Conservation (phyloP, 2,888 invertebrate genomes). For the Endomychus coccineus region DNA sequence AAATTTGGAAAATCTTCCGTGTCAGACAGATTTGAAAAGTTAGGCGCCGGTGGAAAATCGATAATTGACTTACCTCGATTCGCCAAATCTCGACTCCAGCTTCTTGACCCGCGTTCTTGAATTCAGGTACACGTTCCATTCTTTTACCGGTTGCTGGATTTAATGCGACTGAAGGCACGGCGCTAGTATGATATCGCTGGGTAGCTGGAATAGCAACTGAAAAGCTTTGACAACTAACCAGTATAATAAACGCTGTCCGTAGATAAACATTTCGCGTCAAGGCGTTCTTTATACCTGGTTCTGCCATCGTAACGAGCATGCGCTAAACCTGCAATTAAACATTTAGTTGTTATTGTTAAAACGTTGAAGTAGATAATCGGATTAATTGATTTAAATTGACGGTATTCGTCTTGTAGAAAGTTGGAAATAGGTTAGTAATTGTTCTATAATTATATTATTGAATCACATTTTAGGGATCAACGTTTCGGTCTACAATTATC, state of each 20-base stretch:
- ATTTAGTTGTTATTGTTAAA: no score
- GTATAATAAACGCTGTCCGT: constrained; percentile 13
- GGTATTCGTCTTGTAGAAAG: no score
- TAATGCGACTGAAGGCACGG: constrained; percentile 19
- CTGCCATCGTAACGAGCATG: constrained; percentile 23
- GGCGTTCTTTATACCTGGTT: constrained; percentile 16
- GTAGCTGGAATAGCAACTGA: constrained; percentile 13
- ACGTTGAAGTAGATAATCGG: no score
- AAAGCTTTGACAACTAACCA: constrained; percentile 18
- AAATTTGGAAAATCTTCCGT: no score
- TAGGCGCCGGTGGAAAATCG: background rate
- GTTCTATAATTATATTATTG: no score
- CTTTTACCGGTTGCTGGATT: constrained; percentile 20
- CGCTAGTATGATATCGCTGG: no score
- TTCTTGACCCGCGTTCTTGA: constrained; percentile 59
- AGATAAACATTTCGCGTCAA: constrained; percentile 18
- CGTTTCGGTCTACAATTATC: no score
- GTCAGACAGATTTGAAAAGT: no score
- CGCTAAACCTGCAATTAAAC: constrained; percentile 11
- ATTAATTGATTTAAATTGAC: no score
- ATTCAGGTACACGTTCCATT: constrained; percentile 60
- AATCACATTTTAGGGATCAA: no score
- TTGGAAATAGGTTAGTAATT: no score
- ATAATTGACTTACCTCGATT: constrained; percentile 59
- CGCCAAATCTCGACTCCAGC: constrained; percentile 73